Conservation (phyloP, 2,797 vertebrate species). For the Arctocebus calabarensis region DNA sequence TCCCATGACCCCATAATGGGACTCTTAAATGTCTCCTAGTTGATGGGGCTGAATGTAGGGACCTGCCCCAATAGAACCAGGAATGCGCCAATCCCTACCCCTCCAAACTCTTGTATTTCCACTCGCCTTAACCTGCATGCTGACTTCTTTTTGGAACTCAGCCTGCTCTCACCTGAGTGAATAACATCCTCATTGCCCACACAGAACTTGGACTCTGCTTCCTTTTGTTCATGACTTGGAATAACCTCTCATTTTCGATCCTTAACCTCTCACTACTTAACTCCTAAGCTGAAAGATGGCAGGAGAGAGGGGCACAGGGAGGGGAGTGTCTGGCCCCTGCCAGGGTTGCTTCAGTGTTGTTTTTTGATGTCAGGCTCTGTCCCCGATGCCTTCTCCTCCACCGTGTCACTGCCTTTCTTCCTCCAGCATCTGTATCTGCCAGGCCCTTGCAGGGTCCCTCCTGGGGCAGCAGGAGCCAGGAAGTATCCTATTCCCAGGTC, state of each 20-base stretch:
- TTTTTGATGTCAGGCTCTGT: not conserved
- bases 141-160: no score
- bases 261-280: not conserved
- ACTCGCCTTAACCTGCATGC: no score
- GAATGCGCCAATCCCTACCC: no score
- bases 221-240: no score
- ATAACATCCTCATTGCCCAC: no score
- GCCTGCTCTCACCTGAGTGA: no score
- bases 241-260: no score
- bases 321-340: no score
- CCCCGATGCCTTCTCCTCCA: not conserved
- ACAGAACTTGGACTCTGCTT: no score
- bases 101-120: no score
- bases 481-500: not conserved
- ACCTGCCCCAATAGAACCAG: no score
- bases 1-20: not conserved
- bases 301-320: accelerated
- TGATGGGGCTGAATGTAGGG: no score
- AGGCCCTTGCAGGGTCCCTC: not conserved
- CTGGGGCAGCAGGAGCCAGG: not conserved
- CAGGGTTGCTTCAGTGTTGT: not conserved
- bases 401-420: not conserved
- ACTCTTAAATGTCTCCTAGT: not conserved
- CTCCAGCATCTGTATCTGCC: not conserved
- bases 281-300: not conserved